These are phyloP conservation scores for Leptopilina drosophilae DNA, from an alignment of 2,888 invertebrate genomes.

Conservation along the genomic window DNA sequence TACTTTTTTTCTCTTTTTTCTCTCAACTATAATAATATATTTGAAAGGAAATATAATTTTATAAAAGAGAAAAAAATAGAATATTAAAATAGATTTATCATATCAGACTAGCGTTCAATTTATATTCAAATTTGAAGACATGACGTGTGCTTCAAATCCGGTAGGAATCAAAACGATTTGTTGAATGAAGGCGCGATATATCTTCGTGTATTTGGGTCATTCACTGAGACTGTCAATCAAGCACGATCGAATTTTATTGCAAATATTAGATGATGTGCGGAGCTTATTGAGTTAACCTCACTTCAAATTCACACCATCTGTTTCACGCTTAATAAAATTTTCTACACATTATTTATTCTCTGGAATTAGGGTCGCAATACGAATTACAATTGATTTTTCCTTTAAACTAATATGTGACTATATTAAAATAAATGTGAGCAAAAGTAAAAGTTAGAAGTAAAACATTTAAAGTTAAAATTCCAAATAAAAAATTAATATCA, in stretches of 20 bases:
- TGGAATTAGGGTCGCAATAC: not conserved
- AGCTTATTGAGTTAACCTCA: not conserved
- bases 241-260: constrained; percentile 7
- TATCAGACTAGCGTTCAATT: constrained; percentile 1
- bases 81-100: constrained; percentile 21
- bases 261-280: not conserved
- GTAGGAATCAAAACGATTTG: not conserved
- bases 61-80: not conserved
- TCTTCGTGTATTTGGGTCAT: constrained; percentile 8
- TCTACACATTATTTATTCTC: not conserved
- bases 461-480: too few relatives aligned
- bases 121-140: constrained; percentile 18
- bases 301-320: not conserved
- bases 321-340: constrained; percentile 1
- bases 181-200: not conserved
- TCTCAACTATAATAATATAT: too few relatives aligned
- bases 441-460: too few relatives aligned
- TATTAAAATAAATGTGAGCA: too few relatives aligned
- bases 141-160: constrained; percentile 10
- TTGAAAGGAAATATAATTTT: not conserved
- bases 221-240: constrained; percentile 10
- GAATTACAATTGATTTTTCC: too few relatives aligned
- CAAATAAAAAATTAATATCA: too few relatives aligned
- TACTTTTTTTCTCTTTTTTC: too few relatives aligned
- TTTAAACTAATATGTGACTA: too few relatives aligned